Evolutionary conservation across 2,888 invertebrate genomes (phyloP).

Genomic region (Mantis religiosa): DNA sequence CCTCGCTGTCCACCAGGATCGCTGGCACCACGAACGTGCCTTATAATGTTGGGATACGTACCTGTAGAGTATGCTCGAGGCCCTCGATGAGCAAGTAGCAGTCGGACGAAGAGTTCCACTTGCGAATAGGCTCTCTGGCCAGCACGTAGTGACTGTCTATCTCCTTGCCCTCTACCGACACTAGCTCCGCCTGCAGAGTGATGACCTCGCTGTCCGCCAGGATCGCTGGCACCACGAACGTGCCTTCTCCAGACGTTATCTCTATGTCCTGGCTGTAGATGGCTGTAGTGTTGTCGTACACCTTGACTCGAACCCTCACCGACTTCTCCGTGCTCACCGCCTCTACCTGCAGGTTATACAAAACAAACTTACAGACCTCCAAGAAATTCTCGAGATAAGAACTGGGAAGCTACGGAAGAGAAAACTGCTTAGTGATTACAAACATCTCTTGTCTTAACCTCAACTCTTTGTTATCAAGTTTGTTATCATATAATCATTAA

Average conservation of each 20-base stretch:
- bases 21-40: slow-evolving; percentile 64
- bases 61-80: slow-evolving; percentile 60
- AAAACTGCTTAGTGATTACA: no score
- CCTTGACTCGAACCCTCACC: slow-evolving; percentile 61
- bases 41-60: slow-evolving; percentile 37
- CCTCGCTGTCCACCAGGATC: slow-evolving; percentile 62
- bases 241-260: slow-evolving; percentile 62
- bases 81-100: slow-evolving; percentile 64
- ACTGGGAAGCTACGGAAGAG: no score
- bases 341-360: slow-evolving; percentile 61
- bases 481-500: no score
- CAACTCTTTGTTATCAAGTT: no score
- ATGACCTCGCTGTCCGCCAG: slow-evolving; percentile 63
- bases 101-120: slow-evolving; percentile 65
- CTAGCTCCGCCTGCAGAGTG: slow-evolving; percentile 62
- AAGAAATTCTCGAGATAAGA: no score
- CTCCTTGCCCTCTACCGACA: slow-evolving; percentile 65
- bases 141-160: slow-evolving; percentile 66
- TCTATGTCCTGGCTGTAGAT: slow-evolving; percentile 68
- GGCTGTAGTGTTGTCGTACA: slow-evolving; percentile 62
- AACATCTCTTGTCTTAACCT: no score
- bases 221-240: slow-evolving; percentile 63
- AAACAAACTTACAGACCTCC: no score
- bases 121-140: slow-evolving; percentile 58
- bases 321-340: slow-evolving; percentile 65